These are phyloP conservation scores for Parnassius glacialis DNA, from an alignment of 2,888 invertebrate species.

Conservation along the genomic window DNA sequence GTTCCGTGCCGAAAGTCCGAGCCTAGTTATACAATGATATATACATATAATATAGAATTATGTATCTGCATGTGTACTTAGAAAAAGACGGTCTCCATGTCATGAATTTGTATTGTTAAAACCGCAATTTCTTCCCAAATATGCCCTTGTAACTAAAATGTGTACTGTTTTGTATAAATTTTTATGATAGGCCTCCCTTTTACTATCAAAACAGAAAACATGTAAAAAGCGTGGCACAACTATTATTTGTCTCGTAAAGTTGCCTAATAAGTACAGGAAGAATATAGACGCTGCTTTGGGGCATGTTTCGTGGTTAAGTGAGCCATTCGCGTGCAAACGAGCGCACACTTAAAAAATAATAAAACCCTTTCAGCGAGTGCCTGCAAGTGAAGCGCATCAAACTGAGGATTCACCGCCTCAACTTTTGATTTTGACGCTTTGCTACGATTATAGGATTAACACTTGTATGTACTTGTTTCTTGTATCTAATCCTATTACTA, in stretches of 20 bases:
- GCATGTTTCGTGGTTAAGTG: conserved; percentile 78
- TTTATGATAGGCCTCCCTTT: conserved; percentile 35
- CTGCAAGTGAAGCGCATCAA: conserved; percentile 29
- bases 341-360: conserved; percentile 79
- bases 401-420: conserved; percentile 9
- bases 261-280: conserved; percentile 63
- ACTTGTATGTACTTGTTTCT: no score
- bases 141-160: no score
- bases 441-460: no score
- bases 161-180: no score
- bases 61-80: no score
- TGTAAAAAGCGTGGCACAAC: conserved; percentile 74
- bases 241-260: conserved; percentile 71
- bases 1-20: conserved; percentile 21
- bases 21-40: conserved; percentile 24
- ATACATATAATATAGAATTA: no score
- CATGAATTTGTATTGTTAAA: no score
- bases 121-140: no score
- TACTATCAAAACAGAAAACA: conserved; percentile 55
- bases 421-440: not conserved
- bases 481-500: no score
- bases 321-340: conserved; percentile 82
- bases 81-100: no score
- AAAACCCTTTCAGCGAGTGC: conserved; percentile 67
- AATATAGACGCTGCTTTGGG: conserved; percentile 56